Conservation (phyloP, 1,140 invertebrate genomes). For the Magallana ariakensis region DNA sequence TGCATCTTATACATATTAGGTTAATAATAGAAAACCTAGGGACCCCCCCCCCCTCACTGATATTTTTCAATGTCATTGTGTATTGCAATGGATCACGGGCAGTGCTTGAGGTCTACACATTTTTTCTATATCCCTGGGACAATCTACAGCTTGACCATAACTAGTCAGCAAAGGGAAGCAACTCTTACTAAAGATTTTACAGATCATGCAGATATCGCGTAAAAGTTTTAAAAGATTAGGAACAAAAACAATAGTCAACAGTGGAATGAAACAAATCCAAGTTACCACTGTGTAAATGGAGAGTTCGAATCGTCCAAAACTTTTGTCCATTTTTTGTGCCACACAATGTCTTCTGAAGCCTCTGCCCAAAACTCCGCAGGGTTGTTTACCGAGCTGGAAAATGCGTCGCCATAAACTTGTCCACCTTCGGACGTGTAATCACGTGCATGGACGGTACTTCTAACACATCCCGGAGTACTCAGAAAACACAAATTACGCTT, state of each 20-base stretch:
- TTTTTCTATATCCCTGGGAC: too few relatives aligned
- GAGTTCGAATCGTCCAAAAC: conserved; percentile 90
- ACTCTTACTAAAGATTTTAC: not conserved
- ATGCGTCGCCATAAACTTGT: conserved; percentile 84
- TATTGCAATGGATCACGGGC: too few relatives aligned
- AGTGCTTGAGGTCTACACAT: too few relatives aligned
- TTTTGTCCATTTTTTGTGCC: conserved; percentile 90
- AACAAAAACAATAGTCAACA: not conserved
- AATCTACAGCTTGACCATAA: not conserved
- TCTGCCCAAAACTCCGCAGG: conserved; percentile 94
- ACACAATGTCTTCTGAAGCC: conserved; percentile 86
- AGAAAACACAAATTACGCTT: not conserved
- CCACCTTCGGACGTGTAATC: conserved; percentile 10
- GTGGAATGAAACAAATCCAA: not conserved
- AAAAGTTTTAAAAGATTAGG: not conserved
- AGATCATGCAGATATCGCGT: too few relatives aligned
- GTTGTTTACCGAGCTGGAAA: conserved; percentile 85
- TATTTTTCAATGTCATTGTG: too few relatives aligned
- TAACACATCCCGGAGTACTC: not conserved
- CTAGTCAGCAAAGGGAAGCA: not conserved
- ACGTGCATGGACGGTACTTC: not conserved
- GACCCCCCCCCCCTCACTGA: too few relatives aligned
- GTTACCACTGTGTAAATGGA: conserved; percentile 91
- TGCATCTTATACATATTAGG: too few relatives aligned
- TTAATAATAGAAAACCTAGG: too few relatives aligned